Conservation (phyloP, 2,113 vertebrate genomes). For the Phrynocephalus versicolor region DNA sequence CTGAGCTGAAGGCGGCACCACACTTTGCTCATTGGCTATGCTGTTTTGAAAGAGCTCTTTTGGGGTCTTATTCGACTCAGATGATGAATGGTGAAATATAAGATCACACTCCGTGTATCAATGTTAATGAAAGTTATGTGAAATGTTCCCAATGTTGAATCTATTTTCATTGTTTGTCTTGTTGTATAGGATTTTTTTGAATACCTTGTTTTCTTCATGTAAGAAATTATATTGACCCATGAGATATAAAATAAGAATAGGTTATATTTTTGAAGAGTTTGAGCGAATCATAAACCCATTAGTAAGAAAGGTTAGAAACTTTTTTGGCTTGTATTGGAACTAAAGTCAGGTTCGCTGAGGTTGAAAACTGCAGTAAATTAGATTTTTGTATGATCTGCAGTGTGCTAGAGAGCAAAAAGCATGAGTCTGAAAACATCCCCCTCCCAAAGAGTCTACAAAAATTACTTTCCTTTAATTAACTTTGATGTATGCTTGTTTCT, state of each 20-base stretch:
- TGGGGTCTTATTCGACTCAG: too few relatives aligned
- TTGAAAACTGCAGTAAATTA: not conserved
- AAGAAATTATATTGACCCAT: not conserved
- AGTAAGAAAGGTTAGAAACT: not conserved
- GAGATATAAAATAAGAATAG: not conserved
- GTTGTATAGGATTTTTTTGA: not conserved
- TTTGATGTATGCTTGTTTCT: too few relatives aligned
- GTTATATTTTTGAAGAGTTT: not conserved
- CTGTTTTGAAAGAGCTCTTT: too few relatives aligned
- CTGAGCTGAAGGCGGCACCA: too few relatives aligned
- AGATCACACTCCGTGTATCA: not conserved
- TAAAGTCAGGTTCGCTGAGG: not conserved
- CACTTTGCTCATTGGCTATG: too few relatives aligned
- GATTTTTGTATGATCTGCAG: not conserved
- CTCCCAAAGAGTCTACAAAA: too few relatives aligned
- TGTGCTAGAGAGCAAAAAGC: too few relatives aligned
- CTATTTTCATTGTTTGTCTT: not conserved
- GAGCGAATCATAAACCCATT: not conserved
- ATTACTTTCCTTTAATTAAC: too few relatives aligned
- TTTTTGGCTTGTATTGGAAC: not conserved
- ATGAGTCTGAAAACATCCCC: too few relatives aligned
- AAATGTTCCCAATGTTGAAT: not conserved
- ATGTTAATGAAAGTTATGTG: not conserved
- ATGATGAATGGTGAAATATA: not conserved
- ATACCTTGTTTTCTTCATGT: not conserved